These are phyloP conservation scores for Chrysolina oricalcia DNA, from an alignment of 2,888 invertebrate genomes.

Conservation along the genomic window DNA sequence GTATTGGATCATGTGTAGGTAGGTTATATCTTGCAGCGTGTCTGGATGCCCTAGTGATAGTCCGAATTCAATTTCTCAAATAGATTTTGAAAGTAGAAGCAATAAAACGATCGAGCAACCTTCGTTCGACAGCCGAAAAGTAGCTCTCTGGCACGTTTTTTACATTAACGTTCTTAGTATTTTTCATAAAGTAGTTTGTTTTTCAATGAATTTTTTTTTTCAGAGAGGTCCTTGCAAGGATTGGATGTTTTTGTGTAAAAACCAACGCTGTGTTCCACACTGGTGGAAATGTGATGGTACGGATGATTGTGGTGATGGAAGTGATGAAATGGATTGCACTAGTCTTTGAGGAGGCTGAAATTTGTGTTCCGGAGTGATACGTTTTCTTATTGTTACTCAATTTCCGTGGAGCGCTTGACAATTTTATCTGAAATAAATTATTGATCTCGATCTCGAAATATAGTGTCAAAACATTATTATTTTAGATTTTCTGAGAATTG, in stretches of 20 bases:
- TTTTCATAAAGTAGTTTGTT: background rate
- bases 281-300: constrained; percentile 89
- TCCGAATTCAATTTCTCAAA: no score
- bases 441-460: no score
- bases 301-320: constrained; percentile 83
- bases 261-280: constrained; percentile 81
- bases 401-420: background rate
- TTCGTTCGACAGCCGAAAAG: no score
- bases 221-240: constrained; percentile 75
- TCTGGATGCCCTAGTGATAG: no score
- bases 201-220: constrained; percentile 33
- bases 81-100: no score
- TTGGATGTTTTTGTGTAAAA: constrained; percentile 86
- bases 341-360: constrained; percentile 3
- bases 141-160: no score
- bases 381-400: background rate
- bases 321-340: constrained; percentile 79
- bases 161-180: background rate
- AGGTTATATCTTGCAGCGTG: no score
- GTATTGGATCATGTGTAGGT: no score
- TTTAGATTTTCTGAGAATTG: no score
- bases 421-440: no score
- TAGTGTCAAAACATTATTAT: no score
- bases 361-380: background rate
- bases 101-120: no score